Evolutionary conservation across 2,888 invertebrate genomes (phyloP).

Genomic region (Phyllotreta striolata): DNA sequence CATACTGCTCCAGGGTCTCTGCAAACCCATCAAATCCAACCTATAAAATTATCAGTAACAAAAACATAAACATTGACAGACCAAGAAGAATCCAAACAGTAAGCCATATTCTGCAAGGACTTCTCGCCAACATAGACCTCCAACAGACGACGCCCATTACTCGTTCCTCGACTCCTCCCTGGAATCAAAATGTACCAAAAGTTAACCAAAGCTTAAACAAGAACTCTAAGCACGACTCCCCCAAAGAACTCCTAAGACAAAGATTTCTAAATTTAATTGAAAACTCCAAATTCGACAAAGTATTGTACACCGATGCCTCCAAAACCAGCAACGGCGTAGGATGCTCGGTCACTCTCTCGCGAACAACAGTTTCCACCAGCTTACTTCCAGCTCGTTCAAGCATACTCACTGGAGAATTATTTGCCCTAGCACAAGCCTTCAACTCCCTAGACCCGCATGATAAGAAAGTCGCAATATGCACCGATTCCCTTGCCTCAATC

Average conservation of each 20-base stretch:
- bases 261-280: background rate
- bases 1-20: slow-evolving; percentile 6
- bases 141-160: background rate
- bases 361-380: background rate
- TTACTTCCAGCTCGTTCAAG: background rate
- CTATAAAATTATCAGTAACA: background rate
- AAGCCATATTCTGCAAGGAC: background rate
- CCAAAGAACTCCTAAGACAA: too few species aligned
- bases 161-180: background rate
- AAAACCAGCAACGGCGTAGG: too few species aligned
- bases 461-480: too few species aligned
- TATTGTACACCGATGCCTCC: background rate
- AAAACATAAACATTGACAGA: background rate
- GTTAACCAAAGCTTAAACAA: background rate
- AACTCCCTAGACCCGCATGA: background rate
- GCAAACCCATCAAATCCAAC: slow-evolving; percentile 6
- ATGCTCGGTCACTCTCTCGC: too few species aligned
- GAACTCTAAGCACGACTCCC: background rate
- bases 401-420: background rate
- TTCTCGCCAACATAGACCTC: background rate
- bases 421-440: too few species aligned
- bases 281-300: slow-evolving; percentile 1
- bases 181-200: slow-evolving; percentile 3
- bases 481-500: too few species aligned
- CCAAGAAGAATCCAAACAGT: background rate